These are phyloP conservation scores for Poeciliopsis turneri DNA, from an alignment of 2,797 vertebrate genomes.

Conservation along the genomic window DNA sequence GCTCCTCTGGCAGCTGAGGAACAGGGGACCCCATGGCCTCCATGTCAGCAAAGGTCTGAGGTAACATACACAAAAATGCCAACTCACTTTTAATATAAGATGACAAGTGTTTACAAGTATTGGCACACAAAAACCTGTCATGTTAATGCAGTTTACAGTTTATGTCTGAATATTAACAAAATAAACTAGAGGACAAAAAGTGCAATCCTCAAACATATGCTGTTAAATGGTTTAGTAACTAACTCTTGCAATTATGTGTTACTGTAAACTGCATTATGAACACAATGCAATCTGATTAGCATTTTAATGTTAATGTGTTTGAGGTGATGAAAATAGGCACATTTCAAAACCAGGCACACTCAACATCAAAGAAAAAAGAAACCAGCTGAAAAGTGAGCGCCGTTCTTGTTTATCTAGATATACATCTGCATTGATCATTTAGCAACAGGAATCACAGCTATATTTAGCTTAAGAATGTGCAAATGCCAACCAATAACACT, in stretches of 20 bases:
- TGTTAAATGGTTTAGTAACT: neutral
- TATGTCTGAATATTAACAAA: neutral
- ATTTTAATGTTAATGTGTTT: conserved; percentile 1
- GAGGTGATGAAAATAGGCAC: neutral
- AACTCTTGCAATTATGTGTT: neutral
- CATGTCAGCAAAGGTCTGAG: conserved; percentile 74
- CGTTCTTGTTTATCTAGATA: conserved; percentile 9
- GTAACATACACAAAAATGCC: conserved; percentile 56
- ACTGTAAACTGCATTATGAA: neutral
- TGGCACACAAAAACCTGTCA: neutral
- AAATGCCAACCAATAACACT: conserved; percentile 2
- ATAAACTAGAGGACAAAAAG: neutral
- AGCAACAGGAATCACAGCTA: conserved; percentile 15
- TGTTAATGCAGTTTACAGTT: conserved; percentile 4
- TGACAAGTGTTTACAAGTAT: conserved; percentile 10
- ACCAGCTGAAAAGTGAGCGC: neutral
- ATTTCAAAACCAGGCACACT: neutral
- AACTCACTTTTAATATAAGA: conserved; percentile 30
- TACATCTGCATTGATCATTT: conserved; percentile 17
- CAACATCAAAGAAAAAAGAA: conserved; percentile 5
- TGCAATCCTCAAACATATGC: neutral
- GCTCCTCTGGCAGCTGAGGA: conserved; percentile 68
- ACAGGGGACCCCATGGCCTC: conserved; percentile 66
- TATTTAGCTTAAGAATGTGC: conserved; percentile 24
- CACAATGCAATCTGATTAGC: neutral